These are phyloP conservation scores for Gallinago nigripennis DNA, from an alignment of 2,797 vertebrate genomes.

Conservation along the genomic window DNA sequence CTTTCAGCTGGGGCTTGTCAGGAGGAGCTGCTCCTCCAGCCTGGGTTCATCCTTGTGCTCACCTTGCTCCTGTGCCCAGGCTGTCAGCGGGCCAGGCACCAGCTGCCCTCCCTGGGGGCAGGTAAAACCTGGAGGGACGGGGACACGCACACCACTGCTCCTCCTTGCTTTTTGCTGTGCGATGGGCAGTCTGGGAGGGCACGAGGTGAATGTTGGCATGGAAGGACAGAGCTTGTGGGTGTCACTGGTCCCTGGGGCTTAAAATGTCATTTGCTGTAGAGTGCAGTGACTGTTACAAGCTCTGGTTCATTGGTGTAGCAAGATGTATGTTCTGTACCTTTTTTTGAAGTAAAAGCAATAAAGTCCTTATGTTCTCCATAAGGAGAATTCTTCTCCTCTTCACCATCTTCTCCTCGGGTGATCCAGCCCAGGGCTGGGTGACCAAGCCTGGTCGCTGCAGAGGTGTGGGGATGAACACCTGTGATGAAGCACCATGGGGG, in stretches of 20 bases:
- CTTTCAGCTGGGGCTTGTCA: neutral
- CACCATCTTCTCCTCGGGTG: neutral
- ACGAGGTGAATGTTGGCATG: no score
- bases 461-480: accelerated
- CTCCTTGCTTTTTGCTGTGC: neutral
- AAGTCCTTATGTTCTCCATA: neutral
- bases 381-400: no score
- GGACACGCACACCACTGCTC: neutral
- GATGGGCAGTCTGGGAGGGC: neutral
- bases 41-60: neutral
- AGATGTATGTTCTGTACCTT: neutral
- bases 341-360: neutral
- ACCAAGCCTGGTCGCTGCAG: neutral
- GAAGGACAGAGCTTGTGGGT: neutral
- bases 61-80: neutral
- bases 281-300: neutral
- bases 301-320: neutral
- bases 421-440: neutral
- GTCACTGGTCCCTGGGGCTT: neutral
- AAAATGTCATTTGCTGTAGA: neutral
- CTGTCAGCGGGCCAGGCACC: neutral
- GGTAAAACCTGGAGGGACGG: accelerated
- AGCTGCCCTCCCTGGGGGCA: neutral
- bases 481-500: accelerated
- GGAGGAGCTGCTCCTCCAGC: neutral